Conservation (phyloP, 1,140 invertebrate species). For the Gonioctena quinquepunctata region DNA sequence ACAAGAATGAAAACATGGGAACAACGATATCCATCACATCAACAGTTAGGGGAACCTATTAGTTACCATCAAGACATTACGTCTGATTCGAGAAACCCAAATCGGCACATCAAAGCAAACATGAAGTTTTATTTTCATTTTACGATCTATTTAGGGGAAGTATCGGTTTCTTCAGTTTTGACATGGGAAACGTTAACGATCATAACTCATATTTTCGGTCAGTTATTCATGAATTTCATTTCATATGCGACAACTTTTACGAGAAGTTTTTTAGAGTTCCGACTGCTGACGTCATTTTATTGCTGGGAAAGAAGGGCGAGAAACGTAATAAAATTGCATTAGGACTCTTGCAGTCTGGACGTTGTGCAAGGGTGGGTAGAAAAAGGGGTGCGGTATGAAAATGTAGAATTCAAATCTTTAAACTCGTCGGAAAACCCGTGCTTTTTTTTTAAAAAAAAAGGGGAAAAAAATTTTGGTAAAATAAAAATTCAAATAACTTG, state of each 20-base stretch:
- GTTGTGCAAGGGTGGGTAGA: no score
- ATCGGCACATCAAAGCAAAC: background rate
- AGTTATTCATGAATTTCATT: slow-evolving; percentile 33
- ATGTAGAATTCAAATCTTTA: no score
- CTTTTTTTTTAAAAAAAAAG: no score
- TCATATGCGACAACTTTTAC: slow-evolving; percentile 43
- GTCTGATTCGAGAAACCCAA: background rate
- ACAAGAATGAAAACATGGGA: no score
- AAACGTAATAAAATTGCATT: slow-evolving; percentile 32
- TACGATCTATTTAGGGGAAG: slow-evolving; percentile 12
- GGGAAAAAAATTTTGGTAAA: no score
- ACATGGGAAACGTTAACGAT: slow-evolving; percentile 7
- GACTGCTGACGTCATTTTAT: slow-evolving; percentile 38
- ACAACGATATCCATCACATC: no score
- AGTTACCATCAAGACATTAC: background rate
- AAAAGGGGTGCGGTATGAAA: no score
- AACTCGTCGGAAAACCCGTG: no score
- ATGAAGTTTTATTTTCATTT: slow-evolving; percentile 23
- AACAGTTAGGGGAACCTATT: no score
- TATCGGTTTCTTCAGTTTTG: slow-evolving; percentile 20
- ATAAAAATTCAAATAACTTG: no score
- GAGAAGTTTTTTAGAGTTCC: slow-evolving; percentile 31
- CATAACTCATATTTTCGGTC: slow-evolving; percentile 44
- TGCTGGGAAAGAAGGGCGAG: slow-evolving; percentile 29
- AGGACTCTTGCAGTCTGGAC: no score